These are phyloP conservation scores for Danio rerio DNA, from an alignment of 2,113 vertebrate species.

Conservation along the genomic window GRCz12tu NC_133182.1:48774001-48774500, in stretches of 20 bases:
- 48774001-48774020: slow-evolving; percentile 58
- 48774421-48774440: slow-evolving; percentile 38
- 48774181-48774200: slow-evolving; percentile 57
- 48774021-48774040: slow-evolving; percentile 71
- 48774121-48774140: slow-evolving; percentile 64
- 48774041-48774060: slow-evolving; percentile 53
- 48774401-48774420: slow-evolving; percentile 70
- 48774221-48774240: slow-evolving; percentile 66
- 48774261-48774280: slow-evolving; percentile 76
- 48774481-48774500: slow-evolving; percentile 68
- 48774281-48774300: slow-evolving; percentile 78
- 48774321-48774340: slow-evolving; percentile 69
- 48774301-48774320: slow-evolving; percentile 75
- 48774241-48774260: slow-evolving; percentile 68
- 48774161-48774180: slow-evolving; percentile 72
- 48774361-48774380: slow-evolving; percentile 66
- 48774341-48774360: slow-evolving; percentile 76
- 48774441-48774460: slow-evolving; percentile 8
- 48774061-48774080: slow-evolving; percentile 77
- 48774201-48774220: slow-evolving; percentile 55
- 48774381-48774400: slow-evolving; percentile 71
- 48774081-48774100: slow-evolving; percentile 71
- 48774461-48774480: slow-evolving; percentile 77
- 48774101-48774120: slow-evolving; percentile 68
- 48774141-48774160: slow-evolving; percentile 64